Conservation (phyloP, 2,888 invertebrate genomes). For the Tetragonula carbonaria region DNA sequence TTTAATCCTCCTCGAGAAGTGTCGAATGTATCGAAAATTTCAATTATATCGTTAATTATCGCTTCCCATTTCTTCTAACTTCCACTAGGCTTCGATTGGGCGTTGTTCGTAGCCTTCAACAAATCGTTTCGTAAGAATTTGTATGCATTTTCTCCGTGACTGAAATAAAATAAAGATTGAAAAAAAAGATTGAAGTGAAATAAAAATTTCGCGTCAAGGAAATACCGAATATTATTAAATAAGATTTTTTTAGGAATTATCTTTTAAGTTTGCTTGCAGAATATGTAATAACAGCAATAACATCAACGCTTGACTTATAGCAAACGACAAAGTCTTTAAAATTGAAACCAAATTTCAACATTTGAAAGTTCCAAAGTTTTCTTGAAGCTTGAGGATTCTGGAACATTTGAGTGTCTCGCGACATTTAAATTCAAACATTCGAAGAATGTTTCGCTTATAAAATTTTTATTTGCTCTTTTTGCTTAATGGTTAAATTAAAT, state of each 20-base stretch:
- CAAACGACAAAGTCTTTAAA: background rate
- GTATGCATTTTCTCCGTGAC: slow-evolving; percentile 41
- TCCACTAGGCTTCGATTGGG: slow-evolving; percentile 41
- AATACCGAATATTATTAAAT: background rate
- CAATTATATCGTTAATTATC: background rate
- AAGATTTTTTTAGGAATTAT: background rate
- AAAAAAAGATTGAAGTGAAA: no score
- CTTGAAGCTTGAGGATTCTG: no score
- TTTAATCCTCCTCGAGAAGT: background rate
- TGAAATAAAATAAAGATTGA: background rate
- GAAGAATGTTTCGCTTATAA: background rate
- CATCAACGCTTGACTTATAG: background rate
- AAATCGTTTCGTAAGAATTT: slow-evolving; percentile 59
- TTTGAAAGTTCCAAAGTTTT: background rate
- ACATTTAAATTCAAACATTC: no score
- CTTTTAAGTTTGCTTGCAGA: background rate
- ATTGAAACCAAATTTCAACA: background rate
- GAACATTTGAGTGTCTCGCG: background rate
- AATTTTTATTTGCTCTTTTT: background rate
- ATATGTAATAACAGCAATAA: background rate
- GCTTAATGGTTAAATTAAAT: no score
- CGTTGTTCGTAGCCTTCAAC: slow-evolving; percentile 43
- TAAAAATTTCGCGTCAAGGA: background rate
- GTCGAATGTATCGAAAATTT: background rate
- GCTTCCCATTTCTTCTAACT: slow-evolving; percentile 24